phyloP scores from a whole-genome alignment of 2,888 invertebrate genomes.

The Eubasilissa splendida region DNA sequence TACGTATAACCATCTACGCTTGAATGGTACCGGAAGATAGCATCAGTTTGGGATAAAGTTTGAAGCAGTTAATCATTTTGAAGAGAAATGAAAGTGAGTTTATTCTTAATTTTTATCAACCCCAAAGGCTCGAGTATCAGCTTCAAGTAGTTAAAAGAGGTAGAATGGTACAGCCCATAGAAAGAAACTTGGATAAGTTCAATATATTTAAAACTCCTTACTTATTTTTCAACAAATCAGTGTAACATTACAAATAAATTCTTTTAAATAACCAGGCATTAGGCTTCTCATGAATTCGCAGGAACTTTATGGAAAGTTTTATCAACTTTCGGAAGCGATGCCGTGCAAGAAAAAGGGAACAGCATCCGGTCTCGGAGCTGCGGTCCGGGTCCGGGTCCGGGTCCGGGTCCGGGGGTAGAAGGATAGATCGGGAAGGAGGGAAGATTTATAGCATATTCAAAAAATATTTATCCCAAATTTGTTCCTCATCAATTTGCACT shows the following conservation, averaged over 20 bases:
- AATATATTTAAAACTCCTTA: too few species aligned
- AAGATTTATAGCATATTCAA: slow-evolving; percentile 41
- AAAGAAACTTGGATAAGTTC: too few species aligned
- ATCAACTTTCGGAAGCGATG: background rate
- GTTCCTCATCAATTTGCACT: slow-evolving; percentile 40
- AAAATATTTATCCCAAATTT: slow-evolving; percentile 45
- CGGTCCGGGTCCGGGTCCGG: too few species aligned
- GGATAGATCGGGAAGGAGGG: background rate
- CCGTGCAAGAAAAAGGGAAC: background rate
- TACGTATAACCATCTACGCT: background rate
- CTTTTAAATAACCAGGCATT: too few species aligned
- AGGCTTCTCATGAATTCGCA: too few species aligned
- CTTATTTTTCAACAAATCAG: too few species aligned
- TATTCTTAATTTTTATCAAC: slow-evolving; percentile 47
- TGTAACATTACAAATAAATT: too few species aligned
- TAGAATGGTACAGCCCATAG: background rate
- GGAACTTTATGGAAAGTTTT: too few species aligned
- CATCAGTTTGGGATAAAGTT: slow-evolving; percentile 32
- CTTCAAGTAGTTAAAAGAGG: background rate
- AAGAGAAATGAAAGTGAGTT: slow-evolving; percentile 46
- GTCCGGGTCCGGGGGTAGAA: background rate
- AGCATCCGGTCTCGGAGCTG: background rate
- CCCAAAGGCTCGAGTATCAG: background rate
- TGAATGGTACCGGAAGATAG: slow-evolving; percentile 23
- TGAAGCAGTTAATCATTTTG: slow-evolving; percentile 48